Evolutionary conservation across 2,113 vertebrate species (phyloP), one percentile per base, ranked within the genome.

Genomic region (Nyctibius bracteatus): DNA sequence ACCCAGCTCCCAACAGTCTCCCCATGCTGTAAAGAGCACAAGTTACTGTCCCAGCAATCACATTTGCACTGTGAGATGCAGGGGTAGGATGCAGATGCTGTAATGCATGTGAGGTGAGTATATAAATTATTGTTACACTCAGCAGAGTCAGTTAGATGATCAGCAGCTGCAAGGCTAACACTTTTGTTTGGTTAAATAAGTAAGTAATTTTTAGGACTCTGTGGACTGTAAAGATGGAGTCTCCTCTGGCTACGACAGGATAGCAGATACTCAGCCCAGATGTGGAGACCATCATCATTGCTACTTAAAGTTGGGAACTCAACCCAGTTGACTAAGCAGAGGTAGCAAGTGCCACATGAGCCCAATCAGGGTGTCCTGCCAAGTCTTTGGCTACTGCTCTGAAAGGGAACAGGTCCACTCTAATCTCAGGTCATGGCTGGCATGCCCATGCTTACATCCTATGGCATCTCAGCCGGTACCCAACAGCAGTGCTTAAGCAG

Each of bases 401-500:
- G 54, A 68, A 70, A 58, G 33, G 5, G 9, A 78, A 39, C 14
- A 46, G 17, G 41, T 37, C 18, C 8, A 6, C 47, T 68, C 47
- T 17, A 30, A 8, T 39, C 27, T 75, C 22, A 49, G 68, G 24
- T 52, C 39, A 20, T 39, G 23, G 3, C 63, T 57, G 63, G 11
- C 28, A 46, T 25, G 27, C 22, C 20, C 11, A 7, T 23, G 14
- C 12, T 83, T 23, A 41, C 24, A 25, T 41, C 30, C 49, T n/a
- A 21, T 0, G 1, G 35, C 55, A 39, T 30, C 41, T 63, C 41
- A 21, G 23, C 11, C 3, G 1, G 37, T 44, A 65, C 10, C 12
- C 44, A 57, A 37, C 33, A 65, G 14, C 49, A 44, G 17, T 8
- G 18, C 22, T 65, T 44, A 24, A 63, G 49, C 17, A 57, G 22